phyloP scores from a whole-genome alignment of 2,888 invertebrate species.

The Heteromurus nitidus region DNA sequence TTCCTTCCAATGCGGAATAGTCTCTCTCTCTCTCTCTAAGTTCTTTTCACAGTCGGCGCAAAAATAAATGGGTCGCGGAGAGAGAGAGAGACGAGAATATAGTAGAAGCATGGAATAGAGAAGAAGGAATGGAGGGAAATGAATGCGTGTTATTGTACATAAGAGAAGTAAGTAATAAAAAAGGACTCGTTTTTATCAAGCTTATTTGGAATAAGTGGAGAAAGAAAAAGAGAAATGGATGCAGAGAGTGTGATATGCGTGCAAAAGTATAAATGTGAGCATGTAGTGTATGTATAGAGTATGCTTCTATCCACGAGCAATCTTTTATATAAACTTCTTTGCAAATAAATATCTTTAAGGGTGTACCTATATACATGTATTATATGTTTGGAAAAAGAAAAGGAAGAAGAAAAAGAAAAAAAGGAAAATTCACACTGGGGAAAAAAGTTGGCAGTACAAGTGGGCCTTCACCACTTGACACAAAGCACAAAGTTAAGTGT shows the following conservation, averaged over 20 bases:
- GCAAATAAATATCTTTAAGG: too few species aligned
- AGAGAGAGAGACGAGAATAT: constrained; percentile 34
- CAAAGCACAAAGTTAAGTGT: constrained; percentile 67
- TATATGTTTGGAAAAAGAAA: background rate
- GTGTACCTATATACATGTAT: too few species aligned
- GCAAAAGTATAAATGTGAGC: background rate
- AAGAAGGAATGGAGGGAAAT: constrained; percentile 45
- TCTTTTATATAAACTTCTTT: too few species aligned
- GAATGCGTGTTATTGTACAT: constrained; percentile 42
- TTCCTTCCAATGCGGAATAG: too few species aligned
- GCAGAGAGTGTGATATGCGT: constrained; percentile 1
- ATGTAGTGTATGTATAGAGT: too few species aligned
- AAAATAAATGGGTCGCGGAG: constrained; percentile 62
- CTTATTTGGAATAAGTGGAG: constrained; percentile 32
- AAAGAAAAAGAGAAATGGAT: constrained; percentile 32
- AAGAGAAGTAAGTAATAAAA: background rate
- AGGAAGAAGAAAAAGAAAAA: constrained; percentile 13
- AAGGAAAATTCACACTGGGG: constrained; percentile 51
- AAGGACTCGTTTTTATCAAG: constrained; percentile 20
- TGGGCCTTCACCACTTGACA: constrained; percentile 63
- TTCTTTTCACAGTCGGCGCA: constrained; percentile 23
- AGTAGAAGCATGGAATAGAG: constrained; percentile 42
- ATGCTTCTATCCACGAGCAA: too few species aligned
- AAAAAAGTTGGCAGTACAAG: constrained; percentile 60
- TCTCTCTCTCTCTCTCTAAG: constrained; percentile 8